Evolutionary conservation across 1,140 invertebrate genomes (phyloP).

Genomic region (Ceratina australensis): DNA sequence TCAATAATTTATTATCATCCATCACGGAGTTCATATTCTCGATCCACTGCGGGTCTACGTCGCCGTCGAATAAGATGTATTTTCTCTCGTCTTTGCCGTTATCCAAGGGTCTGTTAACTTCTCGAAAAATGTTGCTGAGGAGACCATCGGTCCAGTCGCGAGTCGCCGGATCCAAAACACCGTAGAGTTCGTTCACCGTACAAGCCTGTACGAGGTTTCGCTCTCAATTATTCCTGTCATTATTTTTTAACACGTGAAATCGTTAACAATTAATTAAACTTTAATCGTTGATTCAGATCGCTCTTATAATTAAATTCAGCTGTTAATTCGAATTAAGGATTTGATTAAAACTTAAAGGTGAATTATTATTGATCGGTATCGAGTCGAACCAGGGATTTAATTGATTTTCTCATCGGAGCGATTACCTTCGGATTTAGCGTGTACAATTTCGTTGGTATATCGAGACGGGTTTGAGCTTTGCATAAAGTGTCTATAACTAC

Average conservation of each 20-base stretch:
- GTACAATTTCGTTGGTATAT: conserved; percentile 87
- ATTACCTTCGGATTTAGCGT: conserved; percentile 90
- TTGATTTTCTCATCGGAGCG: neutral
- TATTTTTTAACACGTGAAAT: neutral
- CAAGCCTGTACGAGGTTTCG: conserved; percentile 82
- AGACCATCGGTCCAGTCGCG: conserved; percentile 96
- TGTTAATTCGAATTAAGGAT: too few relatives aligned
- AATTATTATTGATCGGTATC: too few relatives aligned
- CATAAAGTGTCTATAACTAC: conserved; percentile 90
- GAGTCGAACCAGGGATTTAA: too few relatives aligned
- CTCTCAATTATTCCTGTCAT: neutral
- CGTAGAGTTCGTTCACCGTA: conserved; percentile 93
- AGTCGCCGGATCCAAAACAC: conserved; percentile 90
- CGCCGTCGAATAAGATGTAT: conserved; percentile 95
- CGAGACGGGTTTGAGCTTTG: conserved; percentile 88
- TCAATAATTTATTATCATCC: conserved; percentile 95
- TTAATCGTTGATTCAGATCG: too few relatives aligned
- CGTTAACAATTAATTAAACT: too few relatives aligned
- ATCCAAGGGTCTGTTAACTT: conserved; percentile 89
- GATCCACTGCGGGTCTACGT: conserved; percentile 96
- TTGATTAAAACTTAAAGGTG: too few relatives aligned
- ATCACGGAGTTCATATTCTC: conserved; percentile 98
- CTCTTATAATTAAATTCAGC: too few relatives aligned
- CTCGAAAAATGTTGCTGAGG: conserved; percentile 93
- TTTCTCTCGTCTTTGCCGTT: conserved; percentile 84